A percentile compares a stretch with the other conserved stretches of the same genome.
Evolutionary conservation across 1,140 invertebrate species (phyloP).

Genomic region (Zophobas atratus): DNA sequence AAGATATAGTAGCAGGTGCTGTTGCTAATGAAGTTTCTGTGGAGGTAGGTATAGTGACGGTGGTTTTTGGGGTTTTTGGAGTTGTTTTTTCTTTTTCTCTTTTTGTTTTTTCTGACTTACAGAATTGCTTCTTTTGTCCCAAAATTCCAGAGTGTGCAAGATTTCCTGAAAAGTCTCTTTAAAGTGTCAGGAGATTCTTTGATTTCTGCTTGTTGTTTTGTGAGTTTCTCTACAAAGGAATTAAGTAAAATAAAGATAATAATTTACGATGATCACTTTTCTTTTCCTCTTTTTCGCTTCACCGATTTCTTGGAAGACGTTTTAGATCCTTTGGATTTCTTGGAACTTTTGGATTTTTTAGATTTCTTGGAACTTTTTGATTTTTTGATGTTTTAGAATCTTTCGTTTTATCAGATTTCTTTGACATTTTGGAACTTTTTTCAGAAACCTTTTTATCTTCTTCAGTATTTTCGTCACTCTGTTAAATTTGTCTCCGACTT

Average conservation of each 20-base stretch:
- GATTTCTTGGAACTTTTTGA: constrained; percentile 3
- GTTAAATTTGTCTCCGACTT: background rate
- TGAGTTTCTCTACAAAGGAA: constrained; percentile 5
- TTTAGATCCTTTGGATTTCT: background rate
- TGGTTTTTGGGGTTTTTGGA: constrained; percentile 10
- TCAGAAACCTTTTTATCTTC: too few species aligned
- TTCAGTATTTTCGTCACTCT: too few species aligned
- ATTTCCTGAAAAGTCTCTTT: constrained; percentile 51
- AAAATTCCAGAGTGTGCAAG: constrained; percentile 56
- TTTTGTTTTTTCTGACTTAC: background rate
- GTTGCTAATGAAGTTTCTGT: constrained; percentile 26
- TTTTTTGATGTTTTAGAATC: constrained; percentile 6
- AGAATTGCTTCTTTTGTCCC: constrained; percentile 54
- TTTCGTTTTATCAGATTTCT: background rate
- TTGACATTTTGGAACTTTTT: too few species aligned
- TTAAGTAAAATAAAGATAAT: background rate
- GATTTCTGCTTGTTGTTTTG: constrained; percentile 20
- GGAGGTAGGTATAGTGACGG: constrained; percentile 8
- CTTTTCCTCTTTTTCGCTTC: constrained; percentile 21
- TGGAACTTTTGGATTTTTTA: constrained; percentile 30
- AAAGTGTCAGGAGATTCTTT: constrained; percentile 42
- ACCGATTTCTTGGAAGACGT: background rate
- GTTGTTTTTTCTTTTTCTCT: constrained; percentile 24
- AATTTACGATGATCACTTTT: constrained; percentile 2
- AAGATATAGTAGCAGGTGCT: background rate